Base-by-base conservation (phyloP, 2,113 vertebrate genomes). In the Gila orcuttii region DNA sequence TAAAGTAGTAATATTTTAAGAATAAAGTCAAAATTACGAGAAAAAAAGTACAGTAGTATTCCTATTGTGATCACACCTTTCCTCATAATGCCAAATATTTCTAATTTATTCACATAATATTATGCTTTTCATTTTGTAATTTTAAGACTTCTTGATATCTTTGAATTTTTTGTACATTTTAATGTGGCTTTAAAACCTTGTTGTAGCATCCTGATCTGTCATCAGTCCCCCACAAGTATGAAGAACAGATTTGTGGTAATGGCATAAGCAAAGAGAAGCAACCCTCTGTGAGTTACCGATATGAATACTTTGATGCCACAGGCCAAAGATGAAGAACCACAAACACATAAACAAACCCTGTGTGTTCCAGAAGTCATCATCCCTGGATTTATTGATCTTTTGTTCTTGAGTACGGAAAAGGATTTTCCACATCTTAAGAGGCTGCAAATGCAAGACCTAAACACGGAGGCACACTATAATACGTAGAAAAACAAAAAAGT, bases 291-390 rank as follows among this genome's bases (percentile, higher is more conserved):
- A 75, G 75, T 36, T 28, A 55, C 17, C 62, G 60, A 60, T 28
- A n/a, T 76, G 36, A 86, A 74, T 77, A 74, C 83, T 88, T 39
- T 42, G 62, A 84, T 82, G 71, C 82, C 85, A 71, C 69, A 85
- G 79, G 60, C 77, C 76, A 78, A 87, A 89, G 83, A 73, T 12
- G 76, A 79, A 86, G 42, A 83, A 82, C 73, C 71, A 25, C 17
- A 45, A 73, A 83, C 36, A 87, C 36, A 83, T 77, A 73, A 50
- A 86, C 31, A 25, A 66, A 50, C 71, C 42, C 75, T 42, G 42
- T 47, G 19, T 82, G 13, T 39, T 73, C 12, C 55, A 25, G 50
- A 33, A 66, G n/a, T 33, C 74, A 13, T 62, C 74, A 52, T 60
- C 59, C 39, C 31, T 45, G 50, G 79, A 78, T 71, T 66, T 59